A percentile compares a stretch with the other conserved stretches of the same genome.
Evolutionary conservation across 2,888 invertebrate species (phyloP).

Genomic region (Standfussiana lucernea): DNA sequence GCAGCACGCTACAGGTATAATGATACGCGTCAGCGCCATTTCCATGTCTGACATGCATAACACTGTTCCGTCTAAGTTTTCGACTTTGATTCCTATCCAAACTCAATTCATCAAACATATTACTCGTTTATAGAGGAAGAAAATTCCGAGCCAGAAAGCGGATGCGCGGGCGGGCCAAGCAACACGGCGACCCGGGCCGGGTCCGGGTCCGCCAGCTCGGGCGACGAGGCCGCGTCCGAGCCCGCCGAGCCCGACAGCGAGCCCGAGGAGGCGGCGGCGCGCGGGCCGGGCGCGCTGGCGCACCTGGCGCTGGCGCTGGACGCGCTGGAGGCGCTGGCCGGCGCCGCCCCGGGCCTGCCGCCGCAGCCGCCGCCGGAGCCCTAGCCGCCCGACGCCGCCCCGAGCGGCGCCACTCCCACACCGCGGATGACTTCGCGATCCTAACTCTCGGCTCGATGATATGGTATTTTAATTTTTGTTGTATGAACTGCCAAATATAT

Average conservation of each 20-base stretch:
- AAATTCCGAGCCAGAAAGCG: slow-evolving; percentile 75
- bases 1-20: slow-evolving; percentile 41
- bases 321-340: slow-evolving; percentile 66
- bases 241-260: slow-evolving; percentile 48
- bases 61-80: neutral
- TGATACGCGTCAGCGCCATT: neutral
- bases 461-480: slow-evolving; percentile 32
- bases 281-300: slow-evolving; percentile 62
- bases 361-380: slow-evolving; percentile 58
- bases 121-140: slow-evolving; percentile 75
- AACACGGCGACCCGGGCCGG: slow-evolving; percentile 64
- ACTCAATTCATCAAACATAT: neutral
- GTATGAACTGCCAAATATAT: slow-evolving; percentile 32
- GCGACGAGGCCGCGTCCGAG: slow-evolving; percentile 64
- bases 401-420: neutral
- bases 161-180: slow-evolving; percentile 55
- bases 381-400: slow-evolving; percentile 47
- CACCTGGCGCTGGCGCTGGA: slow-evolving; percentile 72
- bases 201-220: slow-evolving; percentile 62
- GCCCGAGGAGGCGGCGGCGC: slow-evolving; percentile 55
- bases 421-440: neutral
- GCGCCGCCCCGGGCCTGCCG: slow-evolving; percentile 53
- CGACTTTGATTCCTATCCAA: neutral
- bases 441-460: neutral
- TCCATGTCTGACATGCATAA: neutral